A percentile compares a stretch with the other conserved stretches of the same genome.
Evolutionary conservation across 2,888 invertebrate species (phyloP).

Genomic region (Acanthosepion esculentum): DNA sequence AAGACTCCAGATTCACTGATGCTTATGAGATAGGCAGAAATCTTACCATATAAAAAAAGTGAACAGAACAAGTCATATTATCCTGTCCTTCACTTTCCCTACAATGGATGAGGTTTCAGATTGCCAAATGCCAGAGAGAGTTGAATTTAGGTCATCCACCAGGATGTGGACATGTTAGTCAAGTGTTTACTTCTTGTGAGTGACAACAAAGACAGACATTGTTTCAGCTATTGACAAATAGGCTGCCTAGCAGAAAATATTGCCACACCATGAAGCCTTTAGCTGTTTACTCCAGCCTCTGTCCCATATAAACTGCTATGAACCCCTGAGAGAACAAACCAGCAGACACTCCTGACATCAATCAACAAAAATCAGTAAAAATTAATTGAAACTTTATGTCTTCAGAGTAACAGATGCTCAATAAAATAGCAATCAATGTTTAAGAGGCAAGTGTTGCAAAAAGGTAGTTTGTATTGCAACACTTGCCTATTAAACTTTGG

Average conservation of each 20-base stretch:
- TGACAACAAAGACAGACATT: background rate
- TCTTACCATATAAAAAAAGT: no score
- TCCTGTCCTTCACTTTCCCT: no score
- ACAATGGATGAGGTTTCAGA: background rate
- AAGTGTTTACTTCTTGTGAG: background rate
- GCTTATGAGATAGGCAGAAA: background rate
- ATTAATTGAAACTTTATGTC: no score
- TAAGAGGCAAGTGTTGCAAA: no score
- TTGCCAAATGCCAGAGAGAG: background rate
- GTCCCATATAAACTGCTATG: background rate
- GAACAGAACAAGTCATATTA: no score
- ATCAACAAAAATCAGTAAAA: background rate
- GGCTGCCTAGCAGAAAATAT: background rate
- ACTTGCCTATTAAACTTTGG: no score
- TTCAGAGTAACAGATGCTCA: no score
- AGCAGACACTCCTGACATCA: background rate
- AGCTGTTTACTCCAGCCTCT: background rate
- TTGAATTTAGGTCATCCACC: background rate
- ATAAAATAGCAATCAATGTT: no score
- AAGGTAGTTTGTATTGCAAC: no score
- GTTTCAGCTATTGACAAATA: background rate
- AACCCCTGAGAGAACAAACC: background rate
- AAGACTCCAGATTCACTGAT: background rate
- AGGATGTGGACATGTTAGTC: background rate
- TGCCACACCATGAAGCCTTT: background rate